Evolutionary conservation across 1,140 invertebrate species (phyloP).

Genomic region (Nautilus pompilius): DNA sequence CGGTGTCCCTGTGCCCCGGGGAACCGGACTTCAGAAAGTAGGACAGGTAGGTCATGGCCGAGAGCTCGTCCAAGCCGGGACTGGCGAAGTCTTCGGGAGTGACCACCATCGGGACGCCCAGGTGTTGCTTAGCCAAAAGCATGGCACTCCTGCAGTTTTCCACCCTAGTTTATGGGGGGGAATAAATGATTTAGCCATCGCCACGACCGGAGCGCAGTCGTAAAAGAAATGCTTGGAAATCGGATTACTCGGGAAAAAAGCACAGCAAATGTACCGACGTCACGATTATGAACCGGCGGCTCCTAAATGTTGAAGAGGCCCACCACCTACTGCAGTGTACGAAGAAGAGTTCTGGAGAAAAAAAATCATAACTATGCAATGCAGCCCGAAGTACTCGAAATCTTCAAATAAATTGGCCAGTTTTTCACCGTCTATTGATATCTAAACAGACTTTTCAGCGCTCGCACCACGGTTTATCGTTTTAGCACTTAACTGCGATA

Average conservation of each 20-base stretch:
- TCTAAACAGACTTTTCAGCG: too few species aligned
- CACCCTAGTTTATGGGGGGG: slow-evolving; percentile 65
- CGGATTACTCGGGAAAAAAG: background rate
- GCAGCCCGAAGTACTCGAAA: too few species aligned
- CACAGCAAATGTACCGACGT: background rate
- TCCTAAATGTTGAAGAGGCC: background rate
- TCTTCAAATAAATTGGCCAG: too few species aligned
- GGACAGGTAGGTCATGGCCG: slow-evolving; percentile 97
- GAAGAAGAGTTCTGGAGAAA: background rate
- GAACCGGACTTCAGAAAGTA: slow-evolving; percentile 97
- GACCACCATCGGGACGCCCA: slow-evolving; percentile 88
- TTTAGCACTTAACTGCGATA: too few species aligned
- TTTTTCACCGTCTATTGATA: too few species aligned
- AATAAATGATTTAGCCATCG: background rate
- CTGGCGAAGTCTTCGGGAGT: slow-evolving; percentile 94
- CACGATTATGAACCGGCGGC: background rate
- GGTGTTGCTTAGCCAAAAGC: slow-evolving; percentile 83
- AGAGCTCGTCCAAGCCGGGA: slow-evolving; percentile 91
- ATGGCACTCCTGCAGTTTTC: slow-evolving; percentile 90
- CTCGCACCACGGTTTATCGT: too few species aligned
- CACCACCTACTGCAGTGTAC: background rate
- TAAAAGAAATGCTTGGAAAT: background rate
- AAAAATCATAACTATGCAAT: too few species aligned
- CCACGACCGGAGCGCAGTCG: background rate
- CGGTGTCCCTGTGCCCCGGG: slow-evolving; percentile 86